These are phyloP conservation scores for Macaca mulatta DNA, from an alignment of 2,113 vertebrate species.

Conservation along the genomic window DNA sequence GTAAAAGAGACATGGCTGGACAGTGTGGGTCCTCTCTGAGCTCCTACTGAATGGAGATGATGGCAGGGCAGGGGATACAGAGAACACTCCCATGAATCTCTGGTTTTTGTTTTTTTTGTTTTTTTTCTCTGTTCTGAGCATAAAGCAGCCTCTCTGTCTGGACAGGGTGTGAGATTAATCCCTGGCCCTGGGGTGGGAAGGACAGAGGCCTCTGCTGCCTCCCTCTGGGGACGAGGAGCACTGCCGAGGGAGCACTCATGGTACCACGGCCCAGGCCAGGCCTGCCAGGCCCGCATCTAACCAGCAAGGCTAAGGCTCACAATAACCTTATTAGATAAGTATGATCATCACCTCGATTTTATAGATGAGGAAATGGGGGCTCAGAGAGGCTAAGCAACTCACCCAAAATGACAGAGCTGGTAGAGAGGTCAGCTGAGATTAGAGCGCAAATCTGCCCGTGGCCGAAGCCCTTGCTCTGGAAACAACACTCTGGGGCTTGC, in stretches of 20 bases:
- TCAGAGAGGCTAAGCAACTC: background rate
- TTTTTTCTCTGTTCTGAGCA: background rate
- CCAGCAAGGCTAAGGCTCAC: background rate
- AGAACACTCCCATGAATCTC: background rate
- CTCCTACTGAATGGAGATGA: fast-evolving
- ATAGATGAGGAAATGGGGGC: background rate
- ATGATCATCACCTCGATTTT: background rate
- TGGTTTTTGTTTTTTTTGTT: background rate
- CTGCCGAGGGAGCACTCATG: background rate
- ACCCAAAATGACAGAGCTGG: background rate
- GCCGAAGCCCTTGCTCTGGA: background rate
- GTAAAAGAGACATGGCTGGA: conserved; percentile 7
- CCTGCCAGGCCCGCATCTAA: background rate
- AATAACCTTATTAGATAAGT: background rate
- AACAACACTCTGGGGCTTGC: fast-evolving
- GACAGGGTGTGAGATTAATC: background rate
- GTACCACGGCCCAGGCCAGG: fast-evolving
- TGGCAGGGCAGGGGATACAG: background rate
- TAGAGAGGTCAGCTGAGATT: background rate
- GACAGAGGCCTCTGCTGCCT: background rate
- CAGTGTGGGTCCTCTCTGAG: fast-evolving
- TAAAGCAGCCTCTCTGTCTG: background rate
- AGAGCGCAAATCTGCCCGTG: background rate
- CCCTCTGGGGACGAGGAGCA: background rate
- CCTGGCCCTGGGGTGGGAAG: background rate